These are phyloP conservation scores for Simalia tracyae DNA, from an alignment of 2,797 vertebrate species.

Conservation along the genomic window DNA sequence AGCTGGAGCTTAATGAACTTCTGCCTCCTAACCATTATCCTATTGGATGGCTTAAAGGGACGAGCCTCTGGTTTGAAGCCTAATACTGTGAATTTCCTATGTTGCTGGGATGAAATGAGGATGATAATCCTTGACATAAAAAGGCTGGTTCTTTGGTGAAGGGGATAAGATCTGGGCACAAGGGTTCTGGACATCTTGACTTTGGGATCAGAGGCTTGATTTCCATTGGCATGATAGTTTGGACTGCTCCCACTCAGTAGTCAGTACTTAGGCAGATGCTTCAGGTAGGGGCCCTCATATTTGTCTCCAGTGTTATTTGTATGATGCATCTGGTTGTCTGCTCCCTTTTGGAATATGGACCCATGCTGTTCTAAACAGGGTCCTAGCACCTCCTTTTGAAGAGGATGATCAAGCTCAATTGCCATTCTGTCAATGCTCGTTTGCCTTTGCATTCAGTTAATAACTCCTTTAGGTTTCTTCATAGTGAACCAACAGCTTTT, in stretches of 20 bases:
- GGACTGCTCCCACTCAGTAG: background rate
- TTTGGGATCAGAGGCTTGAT: background rate
- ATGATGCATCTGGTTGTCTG: background rate
- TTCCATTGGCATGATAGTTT: background rate
- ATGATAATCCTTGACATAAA: background rate
- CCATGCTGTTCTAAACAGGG: background rate
- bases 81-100: background rate
- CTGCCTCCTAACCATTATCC: background rate
- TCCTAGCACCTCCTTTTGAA: background rate
- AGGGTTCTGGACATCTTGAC: background rate
- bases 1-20: background rate
- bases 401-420: background rate
- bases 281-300: background rate
- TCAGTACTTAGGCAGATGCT: background rate
- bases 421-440: background rate
- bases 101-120: background rate
- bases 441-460: background rate
- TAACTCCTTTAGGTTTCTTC: background rate
- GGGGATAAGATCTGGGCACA: background rate
- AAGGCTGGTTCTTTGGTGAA: background rate
- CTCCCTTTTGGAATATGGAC: background rate
- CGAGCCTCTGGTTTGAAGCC: background rate
- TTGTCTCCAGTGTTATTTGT: background rate
- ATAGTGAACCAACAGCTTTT: background rate
- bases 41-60: background rate